phyloP scores from a whole-genome alignment of 53 echinoderm and acorn worm genomes.

The Apostichopus leukothele region DNA sequence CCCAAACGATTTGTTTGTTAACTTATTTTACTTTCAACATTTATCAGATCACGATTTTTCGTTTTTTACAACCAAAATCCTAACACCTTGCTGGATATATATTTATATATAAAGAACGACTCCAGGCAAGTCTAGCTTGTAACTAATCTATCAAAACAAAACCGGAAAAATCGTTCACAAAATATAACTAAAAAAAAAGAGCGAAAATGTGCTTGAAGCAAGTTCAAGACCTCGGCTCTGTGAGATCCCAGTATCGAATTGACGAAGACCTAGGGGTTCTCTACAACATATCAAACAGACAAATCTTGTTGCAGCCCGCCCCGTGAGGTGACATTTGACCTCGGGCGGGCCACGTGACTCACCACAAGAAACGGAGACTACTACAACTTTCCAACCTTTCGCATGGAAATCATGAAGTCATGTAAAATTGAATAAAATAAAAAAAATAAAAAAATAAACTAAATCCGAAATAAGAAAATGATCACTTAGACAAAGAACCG shows the following conservation, averaged over 20 bases:
- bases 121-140: conserved; percentile 5
- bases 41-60: conserved; percentile 15
- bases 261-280: not conserved
- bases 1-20: conserved; percentile 26
- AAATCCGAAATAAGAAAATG: not conserved
- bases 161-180: not conserved
- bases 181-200: not conserved
- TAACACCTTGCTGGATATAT: conserved; percentile 2
- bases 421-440: not conserved
- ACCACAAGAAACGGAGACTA: not conserved
- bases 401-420: not conserved
- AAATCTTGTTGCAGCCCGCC: not conserved
- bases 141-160: conserved; percentile 24
- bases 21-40: conserved; percentile 15
- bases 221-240: conserved; percentile 35
- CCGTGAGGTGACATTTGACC: conserved; percentile 33
- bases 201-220: conserved; percentile 16
- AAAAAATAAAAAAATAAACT: too few relatives aligned
- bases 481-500: conserved; percentile 29
- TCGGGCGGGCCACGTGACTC: conserved; percentile 9
- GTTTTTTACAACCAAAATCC: not conserved
- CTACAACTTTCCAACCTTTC: not conserved
- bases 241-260: conserved; percentile 4
- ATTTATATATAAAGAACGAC: conserved; percentile 11
- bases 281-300: not conserved